Evolutionary conservation across 2,888 invertebrate genomes (phyloP).

Genomic region (Tetrapedia diversipes): DNA sequence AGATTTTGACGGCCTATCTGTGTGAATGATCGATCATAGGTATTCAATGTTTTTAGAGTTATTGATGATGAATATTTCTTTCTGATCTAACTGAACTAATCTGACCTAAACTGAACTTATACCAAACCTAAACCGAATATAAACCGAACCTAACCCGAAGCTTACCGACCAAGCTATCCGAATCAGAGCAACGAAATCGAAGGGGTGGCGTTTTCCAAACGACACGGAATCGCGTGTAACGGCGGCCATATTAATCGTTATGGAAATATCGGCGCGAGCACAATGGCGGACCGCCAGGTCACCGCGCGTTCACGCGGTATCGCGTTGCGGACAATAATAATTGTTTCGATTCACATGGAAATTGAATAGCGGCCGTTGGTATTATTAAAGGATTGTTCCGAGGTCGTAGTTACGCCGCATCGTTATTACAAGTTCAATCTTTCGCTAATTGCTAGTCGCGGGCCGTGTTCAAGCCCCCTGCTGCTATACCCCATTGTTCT

Average conservation of each 20-base stretch:
- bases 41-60: too few relatives aligned
- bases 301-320: constrained; percentile 14
- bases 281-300: constrained; percentile 22
- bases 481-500: not conserved
- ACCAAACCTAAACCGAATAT: too few relatives aligned
- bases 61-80: too few relatives aligned
- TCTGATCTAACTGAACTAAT: too few relatives aligned
- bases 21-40: too few relatives aligned
- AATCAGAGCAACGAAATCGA: not conserved
- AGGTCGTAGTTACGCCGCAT: constrained; percentile 7
- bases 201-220: constrained; percentile 18
- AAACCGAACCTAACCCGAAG: too few relatives aligned
- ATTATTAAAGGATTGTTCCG: constrained; percentile 49
- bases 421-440: constrained; percentile 38
- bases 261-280: constrained; percentile 55
- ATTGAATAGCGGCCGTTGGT: constrained; percentile 55
- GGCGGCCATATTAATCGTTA: constrained; percentile 55
- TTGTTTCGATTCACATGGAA: constrained; percentile 64
- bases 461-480: not conserved
- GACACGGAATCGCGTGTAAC: constrained; percentile 12
- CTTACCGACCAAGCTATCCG: not conserved
- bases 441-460: constrained; percentile 44
- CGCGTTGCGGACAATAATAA: constrained; percentile 58
- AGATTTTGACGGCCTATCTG: too few relatives aligned
- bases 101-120: too few relatives aligned